Evolutionary conservation across 2,888 invertebrate species (phyloP).

Genomic region (Congeria kusceri): DNA sequence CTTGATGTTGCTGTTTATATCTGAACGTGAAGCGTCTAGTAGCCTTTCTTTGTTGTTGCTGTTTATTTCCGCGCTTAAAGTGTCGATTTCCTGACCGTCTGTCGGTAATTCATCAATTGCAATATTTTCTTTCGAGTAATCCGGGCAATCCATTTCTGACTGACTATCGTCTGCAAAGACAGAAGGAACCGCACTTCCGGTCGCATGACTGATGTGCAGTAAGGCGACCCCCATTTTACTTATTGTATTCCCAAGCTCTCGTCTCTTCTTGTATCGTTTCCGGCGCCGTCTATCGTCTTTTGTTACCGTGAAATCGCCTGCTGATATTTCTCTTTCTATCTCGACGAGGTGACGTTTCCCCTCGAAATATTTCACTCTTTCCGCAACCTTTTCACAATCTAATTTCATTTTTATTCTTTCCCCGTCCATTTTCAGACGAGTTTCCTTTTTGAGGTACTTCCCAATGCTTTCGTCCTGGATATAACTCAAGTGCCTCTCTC

Average conservation of each 20-base stretch:
- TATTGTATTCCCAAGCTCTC: not conserved
- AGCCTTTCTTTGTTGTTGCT: no score
- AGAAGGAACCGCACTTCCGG: no score
- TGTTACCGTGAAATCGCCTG: slow-evolving; percentile 19
- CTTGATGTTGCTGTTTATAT: no score
- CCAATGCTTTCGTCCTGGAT: slow-evolving; percentile 47
- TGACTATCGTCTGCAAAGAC: no score
- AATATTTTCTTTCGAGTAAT: no score
- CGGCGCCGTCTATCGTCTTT: not conserved
- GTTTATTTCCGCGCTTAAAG: no score
- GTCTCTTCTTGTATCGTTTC: slow-evolving; percentile 14
- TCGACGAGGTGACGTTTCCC: slow-evolving; percentile 28
- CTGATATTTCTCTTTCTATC: slow-evolving; percentile 41
- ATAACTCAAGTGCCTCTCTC: slow-evolving; percentile 32
- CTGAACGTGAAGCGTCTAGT: no score
- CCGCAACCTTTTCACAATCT: slow-evolving; percentile 29
- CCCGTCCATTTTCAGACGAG: slow-evolving; percentile 42
- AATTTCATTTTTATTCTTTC: slow-evolving; percentile 35
- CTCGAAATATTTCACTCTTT: slow-evolving; percentile 33
- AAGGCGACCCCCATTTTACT: no score
- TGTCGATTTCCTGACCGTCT: no score
- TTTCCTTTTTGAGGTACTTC: slow-evolving; percentile 49
- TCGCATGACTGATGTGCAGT: no score
- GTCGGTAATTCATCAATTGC: no score
- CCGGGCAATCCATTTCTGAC: no score